phyloP scores from a whole-genome alignment of 2,113 vertebrate genomes.

The Grantiella picta region DNA sequence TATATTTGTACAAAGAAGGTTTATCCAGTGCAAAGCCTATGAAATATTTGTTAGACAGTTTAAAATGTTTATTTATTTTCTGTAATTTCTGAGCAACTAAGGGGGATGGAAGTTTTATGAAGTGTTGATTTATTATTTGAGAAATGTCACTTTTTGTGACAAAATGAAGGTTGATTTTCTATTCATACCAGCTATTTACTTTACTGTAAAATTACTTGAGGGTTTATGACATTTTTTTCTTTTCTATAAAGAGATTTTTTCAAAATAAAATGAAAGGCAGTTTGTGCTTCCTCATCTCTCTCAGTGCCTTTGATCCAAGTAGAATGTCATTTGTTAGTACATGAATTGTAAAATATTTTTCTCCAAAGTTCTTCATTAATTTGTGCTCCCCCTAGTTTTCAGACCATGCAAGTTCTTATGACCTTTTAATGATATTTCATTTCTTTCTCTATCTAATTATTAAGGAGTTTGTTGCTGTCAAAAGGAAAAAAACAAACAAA shows the following conservation, averaged over 20 bases:
- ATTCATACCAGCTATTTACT: neutral
- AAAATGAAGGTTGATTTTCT: neutral
- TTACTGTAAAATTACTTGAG: neutral
- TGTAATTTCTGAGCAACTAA: neutral
- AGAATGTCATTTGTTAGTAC: neutral
- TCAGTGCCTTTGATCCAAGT: neutral
- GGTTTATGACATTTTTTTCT: neutral
- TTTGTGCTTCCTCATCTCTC: neutral
- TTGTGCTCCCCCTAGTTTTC: neutral
- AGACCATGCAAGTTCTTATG: neutral
- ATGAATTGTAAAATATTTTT: neutral
- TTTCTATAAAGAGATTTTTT: neutral
- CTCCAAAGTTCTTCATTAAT: neutral
- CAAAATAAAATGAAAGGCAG: neutral
- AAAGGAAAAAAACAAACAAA: neutral
- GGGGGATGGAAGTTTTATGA: neutral
- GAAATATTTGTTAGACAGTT: neutral
- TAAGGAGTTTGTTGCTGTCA: neutral
- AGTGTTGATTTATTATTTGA: neutral
- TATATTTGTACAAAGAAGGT: neutral
- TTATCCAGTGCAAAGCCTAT: neutral
- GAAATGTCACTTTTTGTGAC: neutral
- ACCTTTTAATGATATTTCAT: constrained; percentile 10
- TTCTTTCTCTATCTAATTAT: neutral
- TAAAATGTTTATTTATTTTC: neutral